Evolutionary conservation across 2,888 invertebrate species (phyloP).

Genomic region (Microplitis manilae): DNA sequence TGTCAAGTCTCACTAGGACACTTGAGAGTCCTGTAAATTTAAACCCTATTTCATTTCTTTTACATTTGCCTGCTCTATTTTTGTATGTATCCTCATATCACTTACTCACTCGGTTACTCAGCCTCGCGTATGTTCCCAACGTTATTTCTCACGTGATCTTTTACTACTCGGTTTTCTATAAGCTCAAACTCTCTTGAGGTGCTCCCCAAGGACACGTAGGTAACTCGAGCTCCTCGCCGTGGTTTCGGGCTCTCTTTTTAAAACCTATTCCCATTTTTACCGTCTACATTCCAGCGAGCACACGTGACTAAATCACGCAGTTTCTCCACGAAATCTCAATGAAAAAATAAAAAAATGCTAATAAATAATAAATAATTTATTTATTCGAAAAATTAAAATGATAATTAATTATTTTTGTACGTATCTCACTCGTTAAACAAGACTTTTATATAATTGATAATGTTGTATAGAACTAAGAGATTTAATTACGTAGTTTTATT

Average conservation of each 20-base stretch:
- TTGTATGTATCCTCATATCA: background rate
- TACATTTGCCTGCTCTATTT: constrained; percentile 9
- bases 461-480: constrained; percentile 5
- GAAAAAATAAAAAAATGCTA: constrained; percentile 13
- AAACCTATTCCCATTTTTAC: constrained; percentile 60
- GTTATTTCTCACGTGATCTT: constrained; percentile 27
- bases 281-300: constrained; percentile 58
- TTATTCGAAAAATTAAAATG: background rate
- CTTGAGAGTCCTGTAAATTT: constrained; percentile 28
- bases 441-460: background rate
- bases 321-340: constrained; percentile 14
- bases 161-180: constrained; percentile 34
- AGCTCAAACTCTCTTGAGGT: constrained; percentile 42
- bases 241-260: constrained; percentile 61
- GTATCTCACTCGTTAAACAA: constrained; percentile 1
- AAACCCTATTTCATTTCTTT: constrained; percentile 21
- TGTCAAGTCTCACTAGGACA: constrained; percentile 21
- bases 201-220: constrained; percentile 67
- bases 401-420: constrained; percentile 34
- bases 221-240: constrained; percentile 64
- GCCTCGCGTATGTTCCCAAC: background rate
- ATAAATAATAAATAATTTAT: background rate
- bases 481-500: constrained; percentile 3
- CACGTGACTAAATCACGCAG: constrained; percentile 42
- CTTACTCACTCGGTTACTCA: background rate